Percentiles rank a stretch among this genome's conserved stretches.
phyloP scores from a whole-genome alignment of 2,888 invertebrate species.

The Podabrus alpinus region DNA sequence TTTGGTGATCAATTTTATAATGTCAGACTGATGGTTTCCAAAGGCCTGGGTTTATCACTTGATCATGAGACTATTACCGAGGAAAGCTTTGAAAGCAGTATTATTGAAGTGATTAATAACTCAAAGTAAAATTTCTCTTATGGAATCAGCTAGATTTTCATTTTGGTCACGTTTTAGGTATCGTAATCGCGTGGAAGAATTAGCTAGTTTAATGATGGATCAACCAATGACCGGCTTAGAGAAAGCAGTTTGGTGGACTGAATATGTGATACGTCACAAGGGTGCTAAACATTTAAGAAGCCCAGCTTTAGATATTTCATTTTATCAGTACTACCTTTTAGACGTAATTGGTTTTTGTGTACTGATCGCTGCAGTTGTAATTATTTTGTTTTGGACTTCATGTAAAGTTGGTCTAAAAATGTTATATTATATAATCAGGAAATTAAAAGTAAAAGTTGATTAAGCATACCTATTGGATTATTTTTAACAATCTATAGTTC shows the following conservation, averaged over 20 bases:
- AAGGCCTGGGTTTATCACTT: background rate
- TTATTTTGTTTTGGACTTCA: background rate
- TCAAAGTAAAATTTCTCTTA: background rate
- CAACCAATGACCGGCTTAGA: conserved; percentile 4
- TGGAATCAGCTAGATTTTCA: background rate
- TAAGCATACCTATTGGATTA: background rate
- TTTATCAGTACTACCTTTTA: background rate
- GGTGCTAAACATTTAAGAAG: background rate
- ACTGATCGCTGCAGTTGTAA: background rate
- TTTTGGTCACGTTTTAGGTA: background rate
- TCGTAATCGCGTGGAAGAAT: background rate
- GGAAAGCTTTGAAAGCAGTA: background rate
- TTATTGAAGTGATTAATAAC: background rate
- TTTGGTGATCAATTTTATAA: background rate
- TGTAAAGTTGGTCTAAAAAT: background rate
- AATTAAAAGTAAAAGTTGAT: background rate
- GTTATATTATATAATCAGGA: background rate
- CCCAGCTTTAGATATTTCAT: background rate
- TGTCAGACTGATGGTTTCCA: background rate
- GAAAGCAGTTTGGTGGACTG: conserved; percentile 1
- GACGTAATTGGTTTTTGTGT: background rate
- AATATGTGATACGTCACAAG: background rate
- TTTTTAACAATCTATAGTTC: no score
- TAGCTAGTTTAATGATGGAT: background rate
- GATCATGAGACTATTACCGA: background rate